Percentiles rank a stretch among this genome's conserved stretches.
These are phyloP conservation scores for Catamblyrhynchus diadema DNA, from an alignment of 2,797 vertebrate genomes.

Conservation along the genomic window DNA sequence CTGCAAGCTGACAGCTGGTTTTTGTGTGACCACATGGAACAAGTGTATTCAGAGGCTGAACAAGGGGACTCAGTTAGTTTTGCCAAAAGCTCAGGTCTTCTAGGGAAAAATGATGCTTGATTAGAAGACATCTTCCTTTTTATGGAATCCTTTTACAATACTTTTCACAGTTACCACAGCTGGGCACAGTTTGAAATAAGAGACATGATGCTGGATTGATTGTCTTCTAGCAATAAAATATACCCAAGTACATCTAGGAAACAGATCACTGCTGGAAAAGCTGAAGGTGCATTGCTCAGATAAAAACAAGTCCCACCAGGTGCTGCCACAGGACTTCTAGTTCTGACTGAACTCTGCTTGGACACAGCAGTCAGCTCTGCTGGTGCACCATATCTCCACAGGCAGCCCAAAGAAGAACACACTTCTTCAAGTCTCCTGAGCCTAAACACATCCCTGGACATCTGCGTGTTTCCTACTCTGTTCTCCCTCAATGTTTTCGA, in stretches of 20 bases:
- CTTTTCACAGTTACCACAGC: neutral
- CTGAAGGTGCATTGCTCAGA: neutral
- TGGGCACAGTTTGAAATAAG: neutral
- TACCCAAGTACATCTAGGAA: neutral
- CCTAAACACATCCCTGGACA: neutral
- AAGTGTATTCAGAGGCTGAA: neutral
- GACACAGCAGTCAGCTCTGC: neutral
- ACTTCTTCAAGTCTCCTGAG: neutral
- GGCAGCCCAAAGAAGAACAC: neutral
- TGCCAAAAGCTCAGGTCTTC: neutral
- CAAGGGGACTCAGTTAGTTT: neutral
- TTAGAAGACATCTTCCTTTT: neutral
- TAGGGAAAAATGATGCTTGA: neutral
- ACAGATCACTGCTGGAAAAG: neutral
- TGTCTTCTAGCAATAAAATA: neutral
- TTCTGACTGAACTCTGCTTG: neutral
- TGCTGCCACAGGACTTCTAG: fast-evolving
- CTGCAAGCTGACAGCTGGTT: neutral
- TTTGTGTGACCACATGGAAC: neutral
- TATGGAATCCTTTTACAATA: neutral
- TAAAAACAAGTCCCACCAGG: neutral
- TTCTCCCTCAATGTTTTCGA: neutral
- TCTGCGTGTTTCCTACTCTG: neutral
- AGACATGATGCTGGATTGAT: neutral
- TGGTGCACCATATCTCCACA: neutral